A percentile compares a stretch with the other conserved stretches of the same genome.
Conservation (phyloP, 2,113 vertebrate species). For the Empidonax traillii region DNA sequence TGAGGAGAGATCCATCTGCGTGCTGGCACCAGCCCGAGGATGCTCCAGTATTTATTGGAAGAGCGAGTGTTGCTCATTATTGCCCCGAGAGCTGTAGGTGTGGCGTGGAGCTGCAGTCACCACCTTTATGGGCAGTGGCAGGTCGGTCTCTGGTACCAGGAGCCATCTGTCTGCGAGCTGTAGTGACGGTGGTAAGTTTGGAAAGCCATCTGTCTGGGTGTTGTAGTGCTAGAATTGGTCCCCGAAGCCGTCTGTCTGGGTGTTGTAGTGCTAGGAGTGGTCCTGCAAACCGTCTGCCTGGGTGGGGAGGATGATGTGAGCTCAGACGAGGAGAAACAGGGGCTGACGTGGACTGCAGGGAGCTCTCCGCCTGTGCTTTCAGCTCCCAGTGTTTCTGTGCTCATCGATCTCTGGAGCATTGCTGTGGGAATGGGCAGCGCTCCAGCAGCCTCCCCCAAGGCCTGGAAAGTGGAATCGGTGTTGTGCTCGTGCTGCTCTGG, state of each 20-base stretch:
- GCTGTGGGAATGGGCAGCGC: not conserved
- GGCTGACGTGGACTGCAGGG: not conserved
- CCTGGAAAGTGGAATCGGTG: not conserved
- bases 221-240: constrained; percentile 39
- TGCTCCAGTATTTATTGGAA: not conserved
- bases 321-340: not conserved
- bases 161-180: constrained; percentile 27
- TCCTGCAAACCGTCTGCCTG: constrained; percentile 10
- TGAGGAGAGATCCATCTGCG: not conserved
- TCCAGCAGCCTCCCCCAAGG: not conserved
- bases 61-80: not conserved
- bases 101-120: not conserved
- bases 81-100: not conserved
- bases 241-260: constrained; percentile 38
- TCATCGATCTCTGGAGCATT: not conserved
- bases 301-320: not conserved
- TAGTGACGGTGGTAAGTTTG: constrained; percentile 28
- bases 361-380: not conserved
- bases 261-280: constrained; percentile 29
- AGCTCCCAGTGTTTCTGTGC: not conserved
- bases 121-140: not conserved
- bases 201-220: constrained; percentile 60
- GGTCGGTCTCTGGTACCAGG: not conserved
- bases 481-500: not conserved
- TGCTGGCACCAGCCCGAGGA: not conserved